A percentile compares a stretch with the other conserved stretches of the same genome.
Conservation (phyloP, 1,140 invertebrate species). For the Homarus americanus region DNA sequence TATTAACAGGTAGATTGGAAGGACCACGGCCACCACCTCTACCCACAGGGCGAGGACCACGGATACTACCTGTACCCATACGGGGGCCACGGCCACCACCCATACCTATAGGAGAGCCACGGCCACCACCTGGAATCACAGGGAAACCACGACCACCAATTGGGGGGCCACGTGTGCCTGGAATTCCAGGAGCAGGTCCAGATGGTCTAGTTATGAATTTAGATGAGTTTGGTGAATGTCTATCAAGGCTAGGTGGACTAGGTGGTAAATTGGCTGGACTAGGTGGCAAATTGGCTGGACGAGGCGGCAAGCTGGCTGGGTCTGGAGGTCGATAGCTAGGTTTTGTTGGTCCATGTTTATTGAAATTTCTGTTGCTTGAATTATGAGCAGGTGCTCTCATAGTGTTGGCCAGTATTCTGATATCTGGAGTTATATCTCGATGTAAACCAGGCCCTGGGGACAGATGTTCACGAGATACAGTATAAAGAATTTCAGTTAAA, state of each 20-base stretch:
- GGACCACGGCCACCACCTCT: neutral
- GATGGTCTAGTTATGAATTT: neutral
- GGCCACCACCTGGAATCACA: neutral
- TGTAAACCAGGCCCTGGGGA: conserved; percentile 35
- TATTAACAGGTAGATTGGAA: neutral
- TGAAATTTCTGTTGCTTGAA: neutral
- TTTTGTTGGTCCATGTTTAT: neutral
- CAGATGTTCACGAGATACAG: too few species aligned
- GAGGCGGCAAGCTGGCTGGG: too few species aligned
- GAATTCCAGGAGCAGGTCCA: conserved; percentile 18
- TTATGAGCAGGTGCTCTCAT: too few species aligned
- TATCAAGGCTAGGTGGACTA: neutral
- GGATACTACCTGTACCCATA: too few species aligned
- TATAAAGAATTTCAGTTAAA: neutral
- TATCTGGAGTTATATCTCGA: conserved; percentile 43
- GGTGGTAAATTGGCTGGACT: too few species aligned
- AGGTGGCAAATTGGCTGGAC: neutral
- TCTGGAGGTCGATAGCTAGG: neutral
- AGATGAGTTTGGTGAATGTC: neutral
- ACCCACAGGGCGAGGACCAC: too few species aligned
- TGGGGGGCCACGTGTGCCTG: neutral
- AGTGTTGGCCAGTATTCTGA: conserved; percentile 10
- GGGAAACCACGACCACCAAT: too few species aligned
- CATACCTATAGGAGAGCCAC: neutral
- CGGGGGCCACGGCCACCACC: neutral